A percentile compares a stretch with the other conserved stretches of the same genome.
These are phyloP conservation scores for Ochropacha duplaris DNA, from an alignment of 2,888 invertebrate genomes.

Conservation along the genomic window DNA sequence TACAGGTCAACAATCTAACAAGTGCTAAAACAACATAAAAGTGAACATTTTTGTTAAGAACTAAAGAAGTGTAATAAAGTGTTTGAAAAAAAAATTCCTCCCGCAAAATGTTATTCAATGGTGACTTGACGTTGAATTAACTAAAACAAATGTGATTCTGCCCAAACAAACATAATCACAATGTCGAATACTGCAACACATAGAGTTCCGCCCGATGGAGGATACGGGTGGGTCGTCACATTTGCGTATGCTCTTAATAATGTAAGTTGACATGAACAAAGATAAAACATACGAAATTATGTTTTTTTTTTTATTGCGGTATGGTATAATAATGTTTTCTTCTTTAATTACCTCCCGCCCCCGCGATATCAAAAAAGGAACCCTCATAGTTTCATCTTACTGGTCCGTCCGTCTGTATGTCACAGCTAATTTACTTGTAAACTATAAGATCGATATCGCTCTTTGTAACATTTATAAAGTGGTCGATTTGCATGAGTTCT, in stretches of 20 bases:
- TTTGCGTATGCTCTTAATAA: constrained; percentile 83
- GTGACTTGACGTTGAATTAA: constrained; percentile 20
- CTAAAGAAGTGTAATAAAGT: constrained; percentile 9
- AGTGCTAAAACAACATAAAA: constrained; percentile 8
- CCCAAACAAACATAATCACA: constrained; percentile 22
- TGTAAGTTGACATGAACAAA: constrained; percentile 74
- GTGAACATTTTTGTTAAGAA: constrained; percentile 6
- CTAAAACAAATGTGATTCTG: constrained; percentile 40
- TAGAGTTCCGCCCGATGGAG: constrained; percentile 85
- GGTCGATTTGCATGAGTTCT: too few relatives aligned
- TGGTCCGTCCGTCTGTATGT: too few relatives aligned
- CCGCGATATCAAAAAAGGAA: too few relatives aligned
- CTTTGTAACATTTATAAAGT: too few relatives aligned
- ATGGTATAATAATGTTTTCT: too few relatives aligned
- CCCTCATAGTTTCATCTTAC: too few relatives aligned
- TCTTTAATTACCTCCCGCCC: too few relatives aligned
- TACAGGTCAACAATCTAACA: constrained; percentile 14
- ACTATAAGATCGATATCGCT: too few relatives aligned
- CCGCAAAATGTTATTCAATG: constrained; percentile 30
- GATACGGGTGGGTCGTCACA: constrained; percentile 86
- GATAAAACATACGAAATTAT: too few relatives aligned
- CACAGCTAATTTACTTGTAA: too few relatives aligned
- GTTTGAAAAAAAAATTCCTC: constrained; percentile 8
- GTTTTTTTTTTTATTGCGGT: too few relatives aligned
- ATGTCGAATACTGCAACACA: constrained; percentile 54